Percentiles rank a stretch among this genome's conserved stretches.
Evolutionary conservation across 2,797 vertebrate species (phyloP).

Genomic region (Leuciscus waleckii): DNA sequence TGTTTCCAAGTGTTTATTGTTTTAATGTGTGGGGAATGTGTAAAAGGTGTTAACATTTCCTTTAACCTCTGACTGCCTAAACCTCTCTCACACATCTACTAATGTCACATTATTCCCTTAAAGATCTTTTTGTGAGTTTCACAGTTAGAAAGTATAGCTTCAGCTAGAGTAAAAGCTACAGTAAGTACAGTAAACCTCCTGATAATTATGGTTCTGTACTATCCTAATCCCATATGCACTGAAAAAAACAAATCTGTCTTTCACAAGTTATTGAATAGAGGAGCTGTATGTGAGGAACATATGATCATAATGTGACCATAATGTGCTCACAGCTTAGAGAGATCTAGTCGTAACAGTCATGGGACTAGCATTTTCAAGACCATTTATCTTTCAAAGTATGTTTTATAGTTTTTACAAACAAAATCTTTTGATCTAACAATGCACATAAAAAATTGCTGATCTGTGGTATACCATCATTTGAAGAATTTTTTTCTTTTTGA

Average conservation of each 20-base stretch:
- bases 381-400: not conserved
- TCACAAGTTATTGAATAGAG: not conserved
- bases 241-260: not conserved
- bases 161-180: not conserved
- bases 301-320: not conserved
- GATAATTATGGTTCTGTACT: not conserved
- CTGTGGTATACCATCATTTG: not conserved
- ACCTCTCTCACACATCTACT: not conserved
- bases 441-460: not conserved
- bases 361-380: not conserved
- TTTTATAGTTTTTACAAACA: not conserved
- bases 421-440: not conserved
- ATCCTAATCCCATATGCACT: not conserved
- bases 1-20: not conserved
- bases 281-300: not conserved
- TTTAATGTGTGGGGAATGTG: not conserved
- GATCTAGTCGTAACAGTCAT: not conserved
- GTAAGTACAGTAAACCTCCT: not conserved
- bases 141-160: not conserved
- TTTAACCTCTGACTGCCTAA: not conserved
- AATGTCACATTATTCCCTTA: not conserved
- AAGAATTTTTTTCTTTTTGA: too few relatives aligned
- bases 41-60: not conserved
- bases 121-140: not conserved
- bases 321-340: not conserved